A percentile compares a stretch with the other conserved stretches of the same genome.
Evolutionary conservation across 1,140 invertebrate genomes (phyloP).

Genomic region (Meloidogyne chitwoodi): DNA sequence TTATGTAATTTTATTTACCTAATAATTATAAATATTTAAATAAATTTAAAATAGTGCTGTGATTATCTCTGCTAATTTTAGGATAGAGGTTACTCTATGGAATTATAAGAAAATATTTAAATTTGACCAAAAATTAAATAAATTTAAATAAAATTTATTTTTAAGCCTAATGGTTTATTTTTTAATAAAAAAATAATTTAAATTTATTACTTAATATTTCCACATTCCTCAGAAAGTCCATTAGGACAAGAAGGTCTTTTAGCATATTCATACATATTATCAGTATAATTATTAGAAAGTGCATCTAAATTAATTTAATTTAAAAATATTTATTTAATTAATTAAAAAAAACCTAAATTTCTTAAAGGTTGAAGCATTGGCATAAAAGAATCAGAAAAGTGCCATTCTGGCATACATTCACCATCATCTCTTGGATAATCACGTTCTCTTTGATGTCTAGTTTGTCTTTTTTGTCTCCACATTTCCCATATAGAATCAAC

Average conservation of each 20-base stretch:
- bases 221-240: constrained; percentile 36
- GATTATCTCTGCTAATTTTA: no score
- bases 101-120: no score
- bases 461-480: constrained; percentile 54
- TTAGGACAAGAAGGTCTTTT: constrained; percentile 43
- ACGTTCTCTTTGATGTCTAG: constrained; percentile 38
- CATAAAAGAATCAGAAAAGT: constrained; percentile 38
- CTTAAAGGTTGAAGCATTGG: constrained; percentile 37
- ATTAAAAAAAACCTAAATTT: constrained; percentile 7
- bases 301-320: constrained; percentile 42
- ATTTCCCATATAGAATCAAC: constrained; percentile 61
- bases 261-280: constrained; percentile 55
- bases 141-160: no score
- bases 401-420: constrained; percentile 45
- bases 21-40: no score
- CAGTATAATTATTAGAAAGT: constrained; percentile 57
- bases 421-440: constrained; percentile 45
- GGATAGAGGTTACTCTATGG: no score
- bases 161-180: no score
- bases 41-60: no score
- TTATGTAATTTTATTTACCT: no score
- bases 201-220: constrained; percentile 38
- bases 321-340: not conserved
- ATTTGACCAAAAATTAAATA: no score
- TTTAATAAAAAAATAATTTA: no score